A percentile compares a stretch with the other conserved stretches of the same genome.
phyloP scores from a whole-genome alignment of 2,797 vertebrate genomes.

The Squalus acanthias region DNA sequence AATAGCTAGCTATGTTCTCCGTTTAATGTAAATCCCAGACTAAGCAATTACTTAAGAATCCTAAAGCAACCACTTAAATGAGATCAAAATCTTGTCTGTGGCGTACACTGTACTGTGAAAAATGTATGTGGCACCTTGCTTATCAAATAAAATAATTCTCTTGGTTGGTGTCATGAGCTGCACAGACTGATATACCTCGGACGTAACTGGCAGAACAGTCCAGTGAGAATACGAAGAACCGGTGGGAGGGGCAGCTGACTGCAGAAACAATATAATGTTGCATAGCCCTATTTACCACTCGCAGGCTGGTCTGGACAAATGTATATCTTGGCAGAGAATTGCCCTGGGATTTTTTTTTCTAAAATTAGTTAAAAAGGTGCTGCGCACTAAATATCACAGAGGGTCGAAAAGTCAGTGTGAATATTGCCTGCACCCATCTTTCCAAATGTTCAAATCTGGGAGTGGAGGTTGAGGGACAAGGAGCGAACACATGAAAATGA shows the following conservation, averaged over 20 bases:
- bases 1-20: not conserved
- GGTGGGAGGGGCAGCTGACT: not conserved
- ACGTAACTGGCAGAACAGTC: not conserved
- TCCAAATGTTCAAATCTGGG: not conserved
- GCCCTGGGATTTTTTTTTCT: not conserved
- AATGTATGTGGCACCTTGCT: not conserved
- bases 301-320: not conserved
- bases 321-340: not conserved
- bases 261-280: not conserved
- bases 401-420: not conserved
- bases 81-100: not conserved
- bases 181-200: not conserved
- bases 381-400: not conserved
- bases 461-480: not conserved
- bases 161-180: not conserved
- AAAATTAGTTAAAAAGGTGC: not conserved
- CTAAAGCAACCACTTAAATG: not conserved
- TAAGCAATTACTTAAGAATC: not conserved
- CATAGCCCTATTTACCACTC: not conserved
- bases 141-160: not conserved
- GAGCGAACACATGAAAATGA: not conserved
- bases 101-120: not conserved
- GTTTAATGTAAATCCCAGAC: not conserved
- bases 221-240: not conserved
- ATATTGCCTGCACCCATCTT: not conserved